Evolutionary conservation across 2,888 invertebrate genomes (phyloP).

Genomic region (Stenoptilia bipunctidactyla): DNA sequence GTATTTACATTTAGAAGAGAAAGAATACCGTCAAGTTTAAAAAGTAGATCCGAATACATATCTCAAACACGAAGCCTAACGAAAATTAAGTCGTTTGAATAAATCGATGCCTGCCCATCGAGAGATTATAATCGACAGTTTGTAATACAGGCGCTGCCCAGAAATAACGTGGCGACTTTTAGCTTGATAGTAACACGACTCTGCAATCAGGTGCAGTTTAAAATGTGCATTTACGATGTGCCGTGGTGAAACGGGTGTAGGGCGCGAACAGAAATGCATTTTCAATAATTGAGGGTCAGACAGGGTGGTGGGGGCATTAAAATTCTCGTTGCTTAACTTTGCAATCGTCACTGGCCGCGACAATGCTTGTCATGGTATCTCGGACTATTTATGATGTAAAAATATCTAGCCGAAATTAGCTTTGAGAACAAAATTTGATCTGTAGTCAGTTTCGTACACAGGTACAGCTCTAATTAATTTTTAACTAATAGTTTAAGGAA

Average conservation of each 20-base stretch:
- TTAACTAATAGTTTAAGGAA: too few species aligned
- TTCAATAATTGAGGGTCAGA: conserved; percentile 72
- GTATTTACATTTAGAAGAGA: too few species aligned
- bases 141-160: conserved; percentile 18
- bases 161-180: conserved; percentile 62
- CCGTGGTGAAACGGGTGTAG: conserved; percentile 37
- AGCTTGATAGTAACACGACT: conserved; percentile 56
- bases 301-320: conserved; percentile 58
- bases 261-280: conserved; percentile 65
- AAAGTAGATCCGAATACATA: too few species aligned
- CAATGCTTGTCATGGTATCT: not conserved
- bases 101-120: not conserved
- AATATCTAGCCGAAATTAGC: too few species aligned
- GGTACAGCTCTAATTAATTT: too few species aligned
- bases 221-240: conserved; percentile 70
- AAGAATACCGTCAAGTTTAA: too few species aligned
- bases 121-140: not conserved
- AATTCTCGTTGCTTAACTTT: conserved; percentile 60
- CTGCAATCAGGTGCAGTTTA: conserved; percentile 68
- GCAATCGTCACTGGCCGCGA: conserved; percentile 30
- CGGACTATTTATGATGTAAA: too few species aligned
- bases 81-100: not conserved
- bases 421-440: too few species aligned
- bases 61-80: not conserved
- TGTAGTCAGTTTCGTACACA: too few species aligned